Base-by-base conservation (phyloP, 2,113 vertebrate species). In the Sardina pilchardus region DNA sequence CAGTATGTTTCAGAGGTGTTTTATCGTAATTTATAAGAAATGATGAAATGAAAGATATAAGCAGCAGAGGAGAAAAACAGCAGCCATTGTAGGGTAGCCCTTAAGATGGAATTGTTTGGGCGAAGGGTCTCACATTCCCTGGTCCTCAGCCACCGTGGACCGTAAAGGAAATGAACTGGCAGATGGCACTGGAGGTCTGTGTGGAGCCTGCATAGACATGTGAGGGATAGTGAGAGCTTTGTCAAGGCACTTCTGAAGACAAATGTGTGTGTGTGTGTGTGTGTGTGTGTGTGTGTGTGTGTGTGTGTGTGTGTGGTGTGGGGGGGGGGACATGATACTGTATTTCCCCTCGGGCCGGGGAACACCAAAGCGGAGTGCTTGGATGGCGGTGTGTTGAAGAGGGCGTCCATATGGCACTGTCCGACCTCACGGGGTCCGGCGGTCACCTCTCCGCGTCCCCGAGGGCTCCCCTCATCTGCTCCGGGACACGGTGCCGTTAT, bases 201-300 rank as follows among this genome's bases (percentile, higher is more conserved):
- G 63, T 34, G 26, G n/a, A 71, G 63, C 63, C 63, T 71, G 59
- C n/a, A 63, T 63, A 63, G 59, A 63, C 59, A 63, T 63, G 63
- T 71, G 63, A 71, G n/a, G 63, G 63, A 71, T 71, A 71, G 63
- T 67, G 26, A 34, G 63, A 34, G 24, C 63, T 71, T 71, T 71
- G 63, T 71, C 63, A 71, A 26, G 63, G 30, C 6, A 71, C 63
- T 30, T 71, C 26, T 67, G 63, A 71, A 71, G 63, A 30, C 1
- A 26, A 71, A 71, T 71, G 63, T 47, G 21, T 24, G 59, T n/a
- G 24, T n/a, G 50, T 16, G 50, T 56, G 59, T 21, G 59, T 63
- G n/a, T 21, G 59, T 63, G 21, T 24, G 59, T 24, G 59, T n/a
- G 24, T n/a, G 50, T 16, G 50, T 56, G 59, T 21, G 59, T 63